Percentiles rank a stretch among this genome's conserved stretches.
phyloP scores from a whole-genome alignment of 2,797 vertebrate species.

The Hyperoplus immaculatus region DNA sequence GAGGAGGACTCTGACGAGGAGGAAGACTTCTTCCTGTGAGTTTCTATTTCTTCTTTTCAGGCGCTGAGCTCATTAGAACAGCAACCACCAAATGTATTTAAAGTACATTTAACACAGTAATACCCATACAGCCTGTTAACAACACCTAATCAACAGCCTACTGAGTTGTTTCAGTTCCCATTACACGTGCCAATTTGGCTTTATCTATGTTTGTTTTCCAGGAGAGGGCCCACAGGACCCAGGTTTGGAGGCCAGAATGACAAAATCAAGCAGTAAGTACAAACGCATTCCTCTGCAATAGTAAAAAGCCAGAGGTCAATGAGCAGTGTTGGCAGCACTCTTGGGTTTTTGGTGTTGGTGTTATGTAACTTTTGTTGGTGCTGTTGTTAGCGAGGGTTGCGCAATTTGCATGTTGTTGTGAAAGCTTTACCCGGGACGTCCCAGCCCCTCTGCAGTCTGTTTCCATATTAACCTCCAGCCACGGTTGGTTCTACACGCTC shows the following conservation, averaged over 20 bases:
- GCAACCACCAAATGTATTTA: not conserved
- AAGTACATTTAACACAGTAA: conserved; percentile 2
- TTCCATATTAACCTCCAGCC: conserved; percentile 43
- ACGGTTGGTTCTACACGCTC: conserved; percentile 34
- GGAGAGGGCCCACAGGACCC: conserved; percentile 96
- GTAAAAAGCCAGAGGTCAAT: conserved; percentile 35
- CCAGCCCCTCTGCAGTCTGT: conserved; percentile 26
- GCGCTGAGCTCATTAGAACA: not conserved
- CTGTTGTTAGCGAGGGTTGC: conserved; percentile 54
- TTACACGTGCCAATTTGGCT: conserved; percentile 16
- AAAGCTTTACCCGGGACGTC: conserved; percentile 46
- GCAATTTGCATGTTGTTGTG: conserved; percentile 55
- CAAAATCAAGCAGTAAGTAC: conserved; percentile 97
- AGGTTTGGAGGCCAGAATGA: conserved; percentile 96
- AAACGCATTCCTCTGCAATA: conserved; percentile 32
- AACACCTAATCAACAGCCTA: not conserved
- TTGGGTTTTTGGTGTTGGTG: conserved; percentile 47
- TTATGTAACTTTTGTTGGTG: conserved; percentile 71
- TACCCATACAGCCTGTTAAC: not conserved
- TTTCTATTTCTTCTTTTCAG: conserved; percentile 44
- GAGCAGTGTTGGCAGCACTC: conserved; percentile 14
- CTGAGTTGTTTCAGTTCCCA: not conserved
- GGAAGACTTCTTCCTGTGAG: conserved; percentile 99
- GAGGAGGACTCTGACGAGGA: conserved; percentile 99
- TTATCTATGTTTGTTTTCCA: conserved; percentile 69